phyloP scores from a whole-genome alignment of 2,113 vertebrate genomes.

The Machaerirhynchus nigripectus region DNA sequence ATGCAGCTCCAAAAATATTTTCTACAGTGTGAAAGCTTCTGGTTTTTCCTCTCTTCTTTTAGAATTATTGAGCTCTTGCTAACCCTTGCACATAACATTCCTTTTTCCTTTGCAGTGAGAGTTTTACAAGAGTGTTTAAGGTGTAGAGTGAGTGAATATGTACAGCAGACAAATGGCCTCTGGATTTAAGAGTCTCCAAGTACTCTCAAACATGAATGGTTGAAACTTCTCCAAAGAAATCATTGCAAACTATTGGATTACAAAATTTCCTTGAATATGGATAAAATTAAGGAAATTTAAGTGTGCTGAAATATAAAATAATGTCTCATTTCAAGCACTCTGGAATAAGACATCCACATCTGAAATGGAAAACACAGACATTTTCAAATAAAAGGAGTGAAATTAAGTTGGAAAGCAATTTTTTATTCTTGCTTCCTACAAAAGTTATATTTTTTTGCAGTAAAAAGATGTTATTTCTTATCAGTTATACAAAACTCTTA shows the following conservation, averaged over 20 bases:
- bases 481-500: neutral
- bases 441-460: neutral
- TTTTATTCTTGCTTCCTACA: neutral
- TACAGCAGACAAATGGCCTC: neutral
- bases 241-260: neutral
- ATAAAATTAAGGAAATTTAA: neutral
- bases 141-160: neutral
- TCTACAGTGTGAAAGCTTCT: neutral
- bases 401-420: neutral
- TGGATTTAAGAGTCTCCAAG: neutral
- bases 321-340: neutral
- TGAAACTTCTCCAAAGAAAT: conserved; percentile 27
- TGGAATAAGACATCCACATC: neutral
- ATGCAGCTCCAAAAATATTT: neutral
- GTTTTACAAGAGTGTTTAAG: neutral
- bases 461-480: neutral
- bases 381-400: neutral
- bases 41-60: neutral
- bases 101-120: neutral
- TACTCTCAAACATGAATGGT: neutral
- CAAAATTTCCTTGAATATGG: neutral
- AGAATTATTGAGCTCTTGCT: neutral
- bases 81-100: neutral
- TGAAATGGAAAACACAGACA: neutral
- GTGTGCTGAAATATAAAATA: neutral